These are phyloP conservation scores for Cephonodes hylas DNA, from an alignment of 2,888 invertebrate genomes.

Conservation along the genomic window DNA sequence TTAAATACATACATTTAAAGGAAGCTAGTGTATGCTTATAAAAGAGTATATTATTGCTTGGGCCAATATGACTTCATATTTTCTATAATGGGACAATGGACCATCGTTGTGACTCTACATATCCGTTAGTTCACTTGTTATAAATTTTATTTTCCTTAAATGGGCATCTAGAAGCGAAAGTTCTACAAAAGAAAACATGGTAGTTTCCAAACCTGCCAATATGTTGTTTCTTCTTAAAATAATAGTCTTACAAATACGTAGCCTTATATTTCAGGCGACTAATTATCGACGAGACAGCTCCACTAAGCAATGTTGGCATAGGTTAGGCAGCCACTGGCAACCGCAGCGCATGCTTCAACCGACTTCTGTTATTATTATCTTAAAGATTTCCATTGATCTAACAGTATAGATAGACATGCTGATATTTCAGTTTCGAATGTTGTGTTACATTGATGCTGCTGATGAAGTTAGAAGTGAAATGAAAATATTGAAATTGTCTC, in stretches of 20 bases:
- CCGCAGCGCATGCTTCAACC: slow-evolving; percentile 24
- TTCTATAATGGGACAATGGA: too few relatives aligned
- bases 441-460: background rate
- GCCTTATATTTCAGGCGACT: background rate
- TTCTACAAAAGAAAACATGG: too few relatives aligned
- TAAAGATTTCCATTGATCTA: slow-evolving; percentile 15
- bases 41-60: too few relatives aligned
- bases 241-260: background rate
- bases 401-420: background rate
- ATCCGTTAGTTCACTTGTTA: too few relatives aligned
- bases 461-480: background rate
- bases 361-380: slow-evolving; percentile 25
- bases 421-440: background rate
- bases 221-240: background rate
- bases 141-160: too few relatives aligned
- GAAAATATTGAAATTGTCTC: too few relatives aligned
- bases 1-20: too few relatives aligned
- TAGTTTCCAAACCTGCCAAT: background rate
- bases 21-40: too few relatives aligned
- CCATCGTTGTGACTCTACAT: too few relatives aligned
- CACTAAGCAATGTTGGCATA: slow-evolving; percentile 29
- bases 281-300: background rate
- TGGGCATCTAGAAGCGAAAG: too few relatives aligned
- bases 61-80: too few relatives aligned
- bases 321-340: slow-evolving; percentile 32